Conservation (phyloP, 2,797 vertebrate species). For the Onychomys arenicola region DNA sequence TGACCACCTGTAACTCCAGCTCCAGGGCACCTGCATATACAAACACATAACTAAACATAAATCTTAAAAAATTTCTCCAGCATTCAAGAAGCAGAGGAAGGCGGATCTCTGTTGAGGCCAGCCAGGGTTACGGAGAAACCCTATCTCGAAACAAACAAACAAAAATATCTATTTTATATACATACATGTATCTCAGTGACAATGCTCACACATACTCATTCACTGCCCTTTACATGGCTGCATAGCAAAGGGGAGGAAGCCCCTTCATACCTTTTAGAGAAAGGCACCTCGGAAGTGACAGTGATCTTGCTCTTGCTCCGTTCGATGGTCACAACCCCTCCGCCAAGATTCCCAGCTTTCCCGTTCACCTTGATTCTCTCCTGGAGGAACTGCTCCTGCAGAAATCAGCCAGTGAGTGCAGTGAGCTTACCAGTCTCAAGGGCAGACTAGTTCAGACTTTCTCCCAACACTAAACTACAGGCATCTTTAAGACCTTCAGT, state of each 20-base stretch:
- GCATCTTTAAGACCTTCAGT: neutral
- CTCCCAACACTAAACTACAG: neutral
- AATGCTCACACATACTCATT: neutral
- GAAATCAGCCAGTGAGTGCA: neutral
- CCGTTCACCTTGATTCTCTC: constrained; percentile 99
- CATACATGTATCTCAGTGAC: neutral
- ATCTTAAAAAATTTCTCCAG: neutral
- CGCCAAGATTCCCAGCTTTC: constrained; percentile 96
- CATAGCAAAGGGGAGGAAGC: neutral
- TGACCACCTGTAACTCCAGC: neutral
- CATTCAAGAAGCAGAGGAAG: neutral
- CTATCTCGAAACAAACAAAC: neutral
- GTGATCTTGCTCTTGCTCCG: constrained; percentile 99
- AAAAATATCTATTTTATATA: too few species aligned
- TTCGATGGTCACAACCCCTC: constrained; percentile 96
- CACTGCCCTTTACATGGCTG: neutral
- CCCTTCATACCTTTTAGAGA: constrained; percentile 95
- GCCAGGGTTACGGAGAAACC: neutral
- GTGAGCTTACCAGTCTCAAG: fast-evolving
- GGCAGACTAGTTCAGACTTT: too few species aligned
- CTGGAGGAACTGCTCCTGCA: constrained; percentile 97
- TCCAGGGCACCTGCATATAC: neutral
- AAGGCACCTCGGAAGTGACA: constrained; percentile 96
- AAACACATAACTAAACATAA: neutral
- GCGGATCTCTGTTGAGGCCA: neutral